Evolutionary conservation across 1,140 invertebrate species (phyloP), one percentile per base, ranked within the genome.

Genomic region (Drosophila teissieri): DNA sequence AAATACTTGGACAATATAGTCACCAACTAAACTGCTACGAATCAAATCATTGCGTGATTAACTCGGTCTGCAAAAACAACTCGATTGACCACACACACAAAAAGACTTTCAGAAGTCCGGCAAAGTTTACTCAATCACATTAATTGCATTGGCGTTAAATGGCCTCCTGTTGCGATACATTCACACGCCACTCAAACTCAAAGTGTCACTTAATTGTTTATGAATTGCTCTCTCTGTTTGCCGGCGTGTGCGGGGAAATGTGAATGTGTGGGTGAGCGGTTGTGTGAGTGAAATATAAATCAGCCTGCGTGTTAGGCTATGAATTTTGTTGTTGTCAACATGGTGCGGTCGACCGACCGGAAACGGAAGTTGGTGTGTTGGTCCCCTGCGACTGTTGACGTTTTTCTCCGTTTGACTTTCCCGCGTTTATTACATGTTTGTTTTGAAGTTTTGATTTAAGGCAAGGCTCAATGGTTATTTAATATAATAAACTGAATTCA

Each of bases 141-240:
- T 83, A 69, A 83, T 65, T 81, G 73, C 58, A 62, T 79, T 77
- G 72, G 31, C 51, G 60, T 64, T 65, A 80, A 67, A 76, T 64
- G 52, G 37, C 57, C 51, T 24, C 24, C 46, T 49, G 36, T 39
- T 51, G 37, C 51, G 46, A 51, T 27, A 31, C 44, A 31, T 31
- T 17, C 55, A 58, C 55, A 48, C 49, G 40, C n/a, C 36, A 65
- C 45, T 48, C 19, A 65, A 54, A 61, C 55, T 51, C 75, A 63
- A 86, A 74, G 78, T 77, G 78, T 40, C 62, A 76, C 69, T 88
- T 88, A 86, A 86, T 86, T 88, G 82, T 76, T 82, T 86, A 86
- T 88, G 79, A 76, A 88, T 86, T 73, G 75, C 62, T 27, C 34
- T 39, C 24, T 19, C 44, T 69, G 45, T 53, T 24, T 46, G 57